These are phyloP conservation scores for Leptodactylus fuscus DNA, from an alignment of 2,113 vertebrate species.

Conservation along the genomic window DNA sequence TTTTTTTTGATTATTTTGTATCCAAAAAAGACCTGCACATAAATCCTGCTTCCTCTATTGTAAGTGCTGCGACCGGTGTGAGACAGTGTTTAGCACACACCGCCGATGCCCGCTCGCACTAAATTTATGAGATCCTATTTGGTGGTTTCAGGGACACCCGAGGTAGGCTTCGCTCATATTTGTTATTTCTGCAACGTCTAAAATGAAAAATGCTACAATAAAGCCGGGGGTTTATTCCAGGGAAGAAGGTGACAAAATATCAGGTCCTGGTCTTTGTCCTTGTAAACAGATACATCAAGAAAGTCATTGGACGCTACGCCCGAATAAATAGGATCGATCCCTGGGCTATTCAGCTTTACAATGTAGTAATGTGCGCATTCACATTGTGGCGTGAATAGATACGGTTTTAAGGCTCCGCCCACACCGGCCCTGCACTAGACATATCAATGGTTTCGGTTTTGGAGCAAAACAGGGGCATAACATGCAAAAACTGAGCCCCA, in stretches of 20 bases:
- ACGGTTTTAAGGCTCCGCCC: no score
- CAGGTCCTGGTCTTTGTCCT: constrained; percentile 23
- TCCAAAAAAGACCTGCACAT: background rate
- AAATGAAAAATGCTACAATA: constrained; percentile 49
- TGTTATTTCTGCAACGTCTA: constrained; percentile 39
- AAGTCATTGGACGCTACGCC: constrained; percentile 5
- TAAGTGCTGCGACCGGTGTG: background rate
- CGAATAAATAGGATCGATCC: constrained; percentile 2
- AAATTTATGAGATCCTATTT: constrained; percentile 44
- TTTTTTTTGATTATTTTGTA: background rate
- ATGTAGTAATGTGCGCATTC: background rate
- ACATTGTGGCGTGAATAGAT: no score
- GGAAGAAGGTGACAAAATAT: constrained; percentile 13
- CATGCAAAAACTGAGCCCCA: no score
- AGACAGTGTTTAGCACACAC: constrained; percentile 7
- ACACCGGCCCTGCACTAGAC: no score
- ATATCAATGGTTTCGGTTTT: no score
- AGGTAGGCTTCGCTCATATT: constrained; percentile 31
- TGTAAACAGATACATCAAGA: constrained; percentile 44
- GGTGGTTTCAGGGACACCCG: constrained; percentile 17
- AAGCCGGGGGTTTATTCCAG: constrained; percentile 22
- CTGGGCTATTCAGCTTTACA: background rate
- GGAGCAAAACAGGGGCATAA: no score
- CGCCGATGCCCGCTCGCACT: background rate
- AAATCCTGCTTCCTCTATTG: background rate